A percentile compares a stretch with the other conserved stretches of the same genome.
phyloP scores from a whole-genome alignment of 37 sponge, comb jelly and placozoan genomes.

The Beroe ovata region DNA sequence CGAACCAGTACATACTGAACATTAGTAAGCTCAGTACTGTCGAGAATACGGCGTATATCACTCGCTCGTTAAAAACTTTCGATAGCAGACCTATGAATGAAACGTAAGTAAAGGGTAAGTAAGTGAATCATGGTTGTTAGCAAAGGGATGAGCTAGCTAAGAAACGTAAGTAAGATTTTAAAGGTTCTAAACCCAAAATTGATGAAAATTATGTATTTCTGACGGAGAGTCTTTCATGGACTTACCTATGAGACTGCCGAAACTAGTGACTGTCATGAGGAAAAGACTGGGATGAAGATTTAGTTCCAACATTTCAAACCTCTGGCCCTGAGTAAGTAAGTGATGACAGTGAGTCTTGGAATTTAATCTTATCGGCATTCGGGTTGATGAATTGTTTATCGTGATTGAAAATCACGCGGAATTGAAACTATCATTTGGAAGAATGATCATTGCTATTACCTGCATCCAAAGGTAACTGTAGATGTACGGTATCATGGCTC shows the following conservation, averaged over 20 bases:
- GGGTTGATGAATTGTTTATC: neutral
- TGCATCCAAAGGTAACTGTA: slow-evolving; percentile 52
- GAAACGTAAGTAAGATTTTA: neutral
- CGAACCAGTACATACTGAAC: slow-evolving; percentile 20
- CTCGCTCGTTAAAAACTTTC: neutral
- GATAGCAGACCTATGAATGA: slow-evolving; percentile 41
- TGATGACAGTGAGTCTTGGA: neutral
- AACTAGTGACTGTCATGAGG: neutral
- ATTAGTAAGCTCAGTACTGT: neutral
- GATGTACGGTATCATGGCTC: slow-evolving; percentile 47
- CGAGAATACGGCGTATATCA: slow-evolving; percentile 15
- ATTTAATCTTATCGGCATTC: neutral
- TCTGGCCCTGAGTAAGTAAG: neutral
- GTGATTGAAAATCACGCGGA: neutral
- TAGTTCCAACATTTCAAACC: neutral
- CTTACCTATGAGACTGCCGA: slow-evolving; percentile 20
- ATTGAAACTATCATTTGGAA: neutral
- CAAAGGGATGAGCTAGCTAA: too few species aligned
- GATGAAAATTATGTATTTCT: neutral
- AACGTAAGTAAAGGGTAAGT: too few species aligned
- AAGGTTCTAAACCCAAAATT: neutral
- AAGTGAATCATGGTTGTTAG: too few species aligned
- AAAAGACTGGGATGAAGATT: slow-evolving; percentile 28
- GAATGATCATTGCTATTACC: neutral
- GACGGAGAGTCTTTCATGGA: too few species aligned